Conservation (phyloP, 2,113 vertebrate species). For the Dipodomys ordii region DNA sequence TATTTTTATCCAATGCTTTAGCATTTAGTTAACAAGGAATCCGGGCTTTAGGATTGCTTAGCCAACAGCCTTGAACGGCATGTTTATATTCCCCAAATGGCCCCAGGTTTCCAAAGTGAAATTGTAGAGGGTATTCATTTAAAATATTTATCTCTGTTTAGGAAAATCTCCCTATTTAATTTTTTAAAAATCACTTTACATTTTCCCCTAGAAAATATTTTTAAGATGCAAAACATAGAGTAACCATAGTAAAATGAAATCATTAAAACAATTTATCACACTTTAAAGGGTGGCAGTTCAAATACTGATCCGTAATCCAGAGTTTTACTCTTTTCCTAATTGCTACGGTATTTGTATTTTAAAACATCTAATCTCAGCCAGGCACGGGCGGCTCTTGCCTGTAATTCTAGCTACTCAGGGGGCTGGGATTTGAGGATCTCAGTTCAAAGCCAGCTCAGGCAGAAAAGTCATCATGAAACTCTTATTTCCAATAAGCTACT, state of each 20-base stretch:
- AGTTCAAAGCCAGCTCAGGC: too few relatives aligned
- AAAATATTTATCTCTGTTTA: constrained; percentile 73
- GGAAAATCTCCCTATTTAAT: constrained; percentile 46
- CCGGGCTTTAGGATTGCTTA: constrained; percentile 62
- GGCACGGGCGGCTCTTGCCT: too few relatives aligned
- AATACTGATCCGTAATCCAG: background rate
- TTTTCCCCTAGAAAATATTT: background rate
- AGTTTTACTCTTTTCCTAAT: constrained; percentile 28
- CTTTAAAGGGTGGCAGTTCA: background rate
- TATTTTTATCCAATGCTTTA: constrained; percentile 52
- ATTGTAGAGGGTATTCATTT: constrained; percentile 66
- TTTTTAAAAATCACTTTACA: background rate
- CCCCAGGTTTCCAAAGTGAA: constrained; percentile 67
- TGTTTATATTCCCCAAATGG: constrained; percentile 54
- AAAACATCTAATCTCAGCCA: background rate
- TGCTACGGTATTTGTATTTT: background rate
- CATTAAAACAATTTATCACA: background rate
- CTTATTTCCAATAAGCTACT: too few relatives aligned
- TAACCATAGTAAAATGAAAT: background rate
- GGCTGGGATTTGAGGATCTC: too few relatives aligned
- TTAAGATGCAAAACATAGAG: constrained; percentile 20
- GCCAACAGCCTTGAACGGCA: constrained; percentile 37
- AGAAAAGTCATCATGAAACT: too few relatives aligned
- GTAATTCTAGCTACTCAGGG: too few relatives aligned
- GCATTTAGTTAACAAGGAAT: constrained; percentile 73